phyloP scores from a whole-genome alignment of 2,113 vertebrate genomes.

The Grus americana region DNA sequence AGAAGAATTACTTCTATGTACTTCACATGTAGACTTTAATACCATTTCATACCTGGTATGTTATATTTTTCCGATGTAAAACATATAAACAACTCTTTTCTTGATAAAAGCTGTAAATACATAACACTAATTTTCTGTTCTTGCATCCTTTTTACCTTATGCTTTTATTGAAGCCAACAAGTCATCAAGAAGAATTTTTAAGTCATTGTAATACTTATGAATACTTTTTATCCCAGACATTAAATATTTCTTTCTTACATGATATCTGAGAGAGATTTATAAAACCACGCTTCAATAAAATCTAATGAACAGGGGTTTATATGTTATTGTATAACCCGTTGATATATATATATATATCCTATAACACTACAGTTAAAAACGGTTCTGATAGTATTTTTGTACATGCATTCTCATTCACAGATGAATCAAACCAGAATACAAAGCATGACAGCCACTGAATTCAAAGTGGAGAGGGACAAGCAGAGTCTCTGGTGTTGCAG shows the following conservation, averaged over 20 bases:
- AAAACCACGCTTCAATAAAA: background rate
- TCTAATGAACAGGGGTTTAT: background rate
- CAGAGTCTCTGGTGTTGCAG: background rate
- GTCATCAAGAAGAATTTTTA: background rate
- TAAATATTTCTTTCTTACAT: background rate
- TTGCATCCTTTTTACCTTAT: background rate
- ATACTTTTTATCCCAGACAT: background rate
- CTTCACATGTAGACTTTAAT: background rate
- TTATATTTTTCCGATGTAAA: background rate
- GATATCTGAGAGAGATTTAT: background rate
- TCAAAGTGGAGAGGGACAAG: background rate
- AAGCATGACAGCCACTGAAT: background rate
- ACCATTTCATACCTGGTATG: background rate
- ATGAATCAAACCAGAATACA: background rate
- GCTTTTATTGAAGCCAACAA: background rate
- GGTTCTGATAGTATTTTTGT: background rate
- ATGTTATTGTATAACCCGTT: background rate
- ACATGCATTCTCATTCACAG: background rate
- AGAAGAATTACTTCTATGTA: background rate
- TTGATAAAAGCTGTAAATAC: background rate
- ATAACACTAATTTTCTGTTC: background rate
- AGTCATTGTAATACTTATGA: background rate
- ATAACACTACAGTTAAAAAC: background rate
- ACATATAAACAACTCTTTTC: background rate
- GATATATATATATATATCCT: background rate